A percentile compares a stretch with the other conserved stretches of the same genome.
Evolutionary conservation across 2,888 invertebrate species (phyloP).

Genomic region (Nomada lathburiana): DNA sequence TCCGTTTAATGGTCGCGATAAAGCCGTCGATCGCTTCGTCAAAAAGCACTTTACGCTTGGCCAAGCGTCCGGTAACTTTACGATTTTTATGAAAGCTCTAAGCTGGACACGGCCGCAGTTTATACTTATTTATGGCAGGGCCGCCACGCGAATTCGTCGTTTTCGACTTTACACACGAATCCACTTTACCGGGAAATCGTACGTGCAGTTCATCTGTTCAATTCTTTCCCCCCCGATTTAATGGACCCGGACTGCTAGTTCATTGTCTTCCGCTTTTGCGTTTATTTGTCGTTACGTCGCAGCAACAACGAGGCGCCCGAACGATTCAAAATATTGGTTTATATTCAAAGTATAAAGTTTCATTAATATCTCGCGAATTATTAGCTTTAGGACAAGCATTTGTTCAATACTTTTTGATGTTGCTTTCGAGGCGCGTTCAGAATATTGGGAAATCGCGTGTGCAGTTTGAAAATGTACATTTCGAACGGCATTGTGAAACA

Average conservation of each 20-base stretch:
- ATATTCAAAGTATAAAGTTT: too few species aligned
- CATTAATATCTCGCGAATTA: too few species aligned
- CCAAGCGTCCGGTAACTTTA: constrained; percentile 24
- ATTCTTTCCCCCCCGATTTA: neutral
- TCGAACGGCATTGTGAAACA: too few species aligned
- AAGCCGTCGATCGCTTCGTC: constrained; percentile 49
- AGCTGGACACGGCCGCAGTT: constrained; percentile 9
- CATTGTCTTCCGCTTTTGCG: neutral
- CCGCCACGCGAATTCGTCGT: constrained; percentile 1
- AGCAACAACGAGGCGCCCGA: too few species aligned
- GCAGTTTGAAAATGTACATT: too few species aligned
- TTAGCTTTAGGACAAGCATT: too few species aligned
- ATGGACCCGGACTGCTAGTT: neutral
- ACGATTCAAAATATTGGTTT: too few species aligned
- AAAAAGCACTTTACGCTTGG: constrained; percentile 45
- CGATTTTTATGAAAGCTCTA: constrained; percentile 45
- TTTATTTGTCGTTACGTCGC: too few species aligned
- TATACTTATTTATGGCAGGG: constrained; percentile 38
- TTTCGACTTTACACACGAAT: constrained; percentile 14
- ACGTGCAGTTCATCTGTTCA: neutral
- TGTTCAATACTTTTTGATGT: too few species aligned
- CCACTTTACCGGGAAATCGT: constrained; percentile 8
- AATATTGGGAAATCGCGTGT: too few species aligned
- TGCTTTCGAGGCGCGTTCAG: too few species aligned
- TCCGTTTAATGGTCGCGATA: constrained; percentile 53